Evolutionary conservation across 2,113 vertebrate genomes (phyloP), one percentile per base, ranked within the genome.

Genomic region (Aleadryas rufinucha): DNA sequence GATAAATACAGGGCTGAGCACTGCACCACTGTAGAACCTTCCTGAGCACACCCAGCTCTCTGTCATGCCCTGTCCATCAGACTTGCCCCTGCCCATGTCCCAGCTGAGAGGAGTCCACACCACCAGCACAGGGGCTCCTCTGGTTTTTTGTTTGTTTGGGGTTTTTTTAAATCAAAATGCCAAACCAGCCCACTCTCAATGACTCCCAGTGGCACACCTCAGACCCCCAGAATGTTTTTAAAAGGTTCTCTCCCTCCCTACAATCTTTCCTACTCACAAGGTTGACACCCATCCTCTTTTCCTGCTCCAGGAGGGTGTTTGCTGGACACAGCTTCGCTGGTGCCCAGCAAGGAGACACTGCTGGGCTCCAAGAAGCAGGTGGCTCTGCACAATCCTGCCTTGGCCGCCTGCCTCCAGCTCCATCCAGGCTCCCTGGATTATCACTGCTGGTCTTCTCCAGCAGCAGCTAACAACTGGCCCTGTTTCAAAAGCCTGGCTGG

Each of bases 401-500:
- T 66, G 56, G 72, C 89, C 65, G 59, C 89, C 60, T 53, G 82
- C 84, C 56, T 92, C 64, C 66, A 84, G 52, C 65, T 91, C 79
- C 13, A 14, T 84, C 63, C 44, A 93, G 59, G 52, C 37, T 89
- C 70, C 30, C 69, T 59, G 68, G 93, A 71, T 96, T 89, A 90
- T 87, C 27, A 0, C 93, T 68, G 79, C 56, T 88, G 80, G 65
- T 57, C 90, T 90, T 82, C 83, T 88, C 88, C 6, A 92, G 56
- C 68, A 92, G 68, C 71, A 90, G 71, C 85, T 68, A 87, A 93
- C 77, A 78, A 90, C 65, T 74, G 65, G 81, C 78, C 81, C 78
- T 3, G 0, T 63, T 90, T 94, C 89, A 93, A 93, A 93, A 76
- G 50, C 26, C 56, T 90, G 69, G 16, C 37, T 64, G 64, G 37